Evolutionary conservation across 2,113 vertebrate species (phyloP).

Genomic region (Pampusana beccarii): DNA sequence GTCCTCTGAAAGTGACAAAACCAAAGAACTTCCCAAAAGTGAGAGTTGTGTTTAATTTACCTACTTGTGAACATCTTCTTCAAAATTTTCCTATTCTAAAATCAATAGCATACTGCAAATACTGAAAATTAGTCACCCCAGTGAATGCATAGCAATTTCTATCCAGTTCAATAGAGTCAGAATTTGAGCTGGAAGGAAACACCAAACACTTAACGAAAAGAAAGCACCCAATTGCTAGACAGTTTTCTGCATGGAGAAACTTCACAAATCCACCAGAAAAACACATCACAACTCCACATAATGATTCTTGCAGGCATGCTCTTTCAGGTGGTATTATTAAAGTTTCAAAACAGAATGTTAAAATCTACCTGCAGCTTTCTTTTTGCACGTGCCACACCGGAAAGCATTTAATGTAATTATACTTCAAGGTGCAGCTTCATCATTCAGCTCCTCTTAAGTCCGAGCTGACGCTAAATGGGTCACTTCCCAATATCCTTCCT

Average conservation of each 20-base stretch:
- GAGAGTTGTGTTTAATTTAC: neutral
- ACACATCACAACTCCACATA: neutral
- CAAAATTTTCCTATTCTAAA: neutral
- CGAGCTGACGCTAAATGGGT: fast-evolving
- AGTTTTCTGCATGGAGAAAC: neutral
- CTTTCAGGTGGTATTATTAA: neutral
- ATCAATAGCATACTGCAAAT: neutral
- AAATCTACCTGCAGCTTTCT: neutral
- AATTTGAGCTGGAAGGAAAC: neutral
- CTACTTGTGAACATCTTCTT: neutral
- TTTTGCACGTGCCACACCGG: neutral
- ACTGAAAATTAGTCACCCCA: neutral
- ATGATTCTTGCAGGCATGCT: neutral
- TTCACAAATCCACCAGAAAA: neutral
- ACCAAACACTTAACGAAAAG: neutral
- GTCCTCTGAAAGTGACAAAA: neutral
- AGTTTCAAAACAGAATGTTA: neutral
- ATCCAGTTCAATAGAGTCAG: neutral
- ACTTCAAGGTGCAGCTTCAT: neutral
- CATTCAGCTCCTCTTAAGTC: neutral
- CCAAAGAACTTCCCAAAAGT: neutral
- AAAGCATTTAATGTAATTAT: neutral
- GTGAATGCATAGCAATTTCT: neutral
- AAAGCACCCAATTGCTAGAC: neutral
- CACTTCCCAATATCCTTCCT: neutral